Evolutionary conservation across 1,140 invertebrate genomes (phyloP), one percentile per base, ranked within the genome.

Genomic region (Zaprionus tsacasi): DNA sequence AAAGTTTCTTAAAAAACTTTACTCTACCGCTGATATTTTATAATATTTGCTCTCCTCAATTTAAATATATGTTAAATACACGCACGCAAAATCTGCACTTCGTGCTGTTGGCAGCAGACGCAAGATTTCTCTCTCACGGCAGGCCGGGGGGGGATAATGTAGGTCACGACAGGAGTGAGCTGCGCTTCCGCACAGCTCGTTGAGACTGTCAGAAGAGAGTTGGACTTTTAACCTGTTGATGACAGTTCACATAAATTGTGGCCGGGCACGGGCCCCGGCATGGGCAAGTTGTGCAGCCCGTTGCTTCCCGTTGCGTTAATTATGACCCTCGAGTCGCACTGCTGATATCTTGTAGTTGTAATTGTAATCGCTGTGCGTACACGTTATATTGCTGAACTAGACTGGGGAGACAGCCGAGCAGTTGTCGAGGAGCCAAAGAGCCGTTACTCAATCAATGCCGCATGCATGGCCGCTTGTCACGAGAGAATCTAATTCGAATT

Each of bases 401-500:
- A 25, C 35, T 27, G 21, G 5, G 13, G 12, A 15, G 13, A 7
- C 2, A n/a, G 40, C 40, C n/a, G n/a, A 35, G 33, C 7, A 35
- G 33, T 35, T 6, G 40, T 7, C n/a, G 40, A 45, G 40, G 40
- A 45, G 40, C 13, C 40, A 45, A 45, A 58, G 54, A 65, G 43
- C 40, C 54, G 61, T 71, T 71, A 58, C 54, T 58, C 74, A 78
- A 87, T 87, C 72, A 77, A 72, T 66, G 63, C 66, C 15, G 58
- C 36, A 36, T 48, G 65, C 76, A 85, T 72, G 82, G 61, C 43
- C 63, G 65, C 65, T 70, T 61, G 76, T 80, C 83, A 87, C 83
- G 83, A 65, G 55, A 83, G 57, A 88, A 63, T 80, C 81, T 79
- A 65, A 87, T 87, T 87, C 52, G 50, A 57, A 72, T 78, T 83